Conservation (phyloP, 2,888 invertebrate genomes). For the Arrhopalites spinosus region DNA sequence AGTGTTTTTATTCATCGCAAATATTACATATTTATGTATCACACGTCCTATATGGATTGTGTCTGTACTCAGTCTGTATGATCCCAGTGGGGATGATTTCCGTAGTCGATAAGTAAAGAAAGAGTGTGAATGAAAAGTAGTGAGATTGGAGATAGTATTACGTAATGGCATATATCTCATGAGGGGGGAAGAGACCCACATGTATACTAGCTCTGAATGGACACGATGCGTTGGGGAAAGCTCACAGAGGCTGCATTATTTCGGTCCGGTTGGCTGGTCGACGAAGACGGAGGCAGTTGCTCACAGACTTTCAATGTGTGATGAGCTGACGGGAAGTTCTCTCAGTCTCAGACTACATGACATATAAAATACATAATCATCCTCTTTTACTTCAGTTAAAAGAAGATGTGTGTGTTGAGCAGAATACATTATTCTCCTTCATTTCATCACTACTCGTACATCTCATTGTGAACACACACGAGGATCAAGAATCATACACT, state of each 20-base stretch:
- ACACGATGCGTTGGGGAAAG: background rate
- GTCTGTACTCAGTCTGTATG: too few species aligned
- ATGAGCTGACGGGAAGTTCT: slow-evolving; percentile 28
- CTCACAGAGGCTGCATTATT: background rate
- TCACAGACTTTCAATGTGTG: slow-evolving; percentile 23
- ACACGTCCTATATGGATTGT: background rate
- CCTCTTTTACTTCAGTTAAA: background rate
- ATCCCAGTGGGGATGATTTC: slow-evolving; percentile 29
- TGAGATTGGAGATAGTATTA: background rate
- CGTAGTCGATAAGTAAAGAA: slow-evolving; percentile 36
- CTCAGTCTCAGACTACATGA: background rate
- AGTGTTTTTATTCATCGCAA: background rate
- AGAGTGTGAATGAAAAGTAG: slow-evolving; percentile 2
- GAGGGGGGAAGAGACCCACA: background rate
- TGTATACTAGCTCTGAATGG: too few species aligned
- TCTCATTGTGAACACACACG: too few species aligned
- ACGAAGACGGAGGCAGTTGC: slow-evolving; percentile 25
- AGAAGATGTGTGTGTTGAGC: too few species aligned
- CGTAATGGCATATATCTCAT: background rate
- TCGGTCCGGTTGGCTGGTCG: slow-evolving; percentile 33
- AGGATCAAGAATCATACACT: too few species aligned
- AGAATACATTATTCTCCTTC: too few species aligned
- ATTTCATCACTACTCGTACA: too few species aligned
- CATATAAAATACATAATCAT: too few species aligned
- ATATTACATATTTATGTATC: background rate